phyloP scores from a whole-genome alignment of 2,113 vertebrate species.

The Paedocypris sp. region DNA sequence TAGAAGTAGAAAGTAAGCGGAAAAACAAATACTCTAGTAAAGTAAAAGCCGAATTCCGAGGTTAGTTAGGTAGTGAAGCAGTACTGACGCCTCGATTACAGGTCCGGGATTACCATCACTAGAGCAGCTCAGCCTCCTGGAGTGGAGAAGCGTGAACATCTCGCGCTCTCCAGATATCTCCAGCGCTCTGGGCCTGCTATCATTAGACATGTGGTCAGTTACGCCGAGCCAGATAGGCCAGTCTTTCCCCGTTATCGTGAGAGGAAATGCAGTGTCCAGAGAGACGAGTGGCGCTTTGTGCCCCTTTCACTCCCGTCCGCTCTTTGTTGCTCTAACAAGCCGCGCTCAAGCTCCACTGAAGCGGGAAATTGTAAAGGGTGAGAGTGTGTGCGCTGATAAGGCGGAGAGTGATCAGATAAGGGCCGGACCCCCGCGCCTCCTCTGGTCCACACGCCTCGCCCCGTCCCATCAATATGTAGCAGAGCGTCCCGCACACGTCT shows the following conservation, averaged over 20 bases:
- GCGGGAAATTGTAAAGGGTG: slow-evolving; percentile 99
- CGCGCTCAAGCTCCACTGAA: slow-evolving; percentile 93
- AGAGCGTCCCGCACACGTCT: slow-evolving; percentile 59
- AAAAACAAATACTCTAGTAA: too few species aligned
- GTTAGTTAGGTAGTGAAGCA: too few species aligned
- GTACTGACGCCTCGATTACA: too few species aligned
- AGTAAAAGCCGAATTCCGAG: too few species aligned
- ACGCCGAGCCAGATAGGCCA: neutral
- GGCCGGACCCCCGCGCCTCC: slow-evolving; percentile 81
- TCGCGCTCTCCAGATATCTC: neutral
- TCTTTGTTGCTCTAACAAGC: slow-evolving; percentile 97
- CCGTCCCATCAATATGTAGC: slow-evolving; percentile 94
- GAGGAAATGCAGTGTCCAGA: slow-evolving; percentile 80
- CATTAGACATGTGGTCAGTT: slow-evolving; percentile 2
- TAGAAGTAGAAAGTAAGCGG: too few species aligned
- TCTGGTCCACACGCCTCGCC: slow-evolving; percentile 82
- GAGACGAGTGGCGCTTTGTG: slow-evolving; percentile 83
- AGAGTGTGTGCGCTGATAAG: slow-evolving; percentile 95
- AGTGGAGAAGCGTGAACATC: neutral
- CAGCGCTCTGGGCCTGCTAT: neutral
- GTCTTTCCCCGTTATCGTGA: slow-evolving; percentile 70
- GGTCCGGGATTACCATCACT: too few species aligned
- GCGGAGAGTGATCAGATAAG: slow-evolving; percentile 83
- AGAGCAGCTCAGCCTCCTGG: too few species aligned
- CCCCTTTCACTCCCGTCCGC: slow-evolving; percentile 84